Base-by-base conservation (phyloP, 2,888 invertebrate genomes). In the Margaritifera margaritifera region DNA sequence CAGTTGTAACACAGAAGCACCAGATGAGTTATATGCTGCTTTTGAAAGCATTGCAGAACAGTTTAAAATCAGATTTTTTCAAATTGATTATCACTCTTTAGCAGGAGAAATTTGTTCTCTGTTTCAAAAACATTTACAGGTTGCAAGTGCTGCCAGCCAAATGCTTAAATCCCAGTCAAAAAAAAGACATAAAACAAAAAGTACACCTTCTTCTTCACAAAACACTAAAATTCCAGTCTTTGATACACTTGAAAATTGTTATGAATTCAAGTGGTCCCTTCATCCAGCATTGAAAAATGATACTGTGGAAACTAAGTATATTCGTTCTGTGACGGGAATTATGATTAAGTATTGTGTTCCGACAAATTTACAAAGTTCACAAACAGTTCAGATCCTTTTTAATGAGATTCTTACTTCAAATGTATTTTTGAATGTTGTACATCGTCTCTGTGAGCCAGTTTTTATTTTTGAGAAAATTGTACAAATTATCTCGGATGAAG, bases 401-500 rank as follows among this genome's bases (percentile, higher is more conserved):
- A 69, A 73, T 25, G 80, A 82, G 56, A 81, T 86, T 54, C 63
- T 85, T 18, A 76, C 80, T 25, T 77, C 64, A n/a, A 84, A 84
- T 69, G 71, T 85, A 24, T 68, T 84, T 57, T 74, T 79, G 52
- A 77, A 78, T 62, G 63, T 84, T 31, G 71, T 84, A 52, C 69
- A 78, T 24, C 72, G 80, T 66, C 60, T 86, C 6, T 77, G 78
- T 50, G 75, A 80, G 57, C 69, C 84, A 22, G 80, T 81, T 62
- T 86, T 83, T 77, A 71, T 86, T 24, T 80, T 82, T 79, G 81
- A 83, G 71, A 77, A 71, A 59, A 71, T 85, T 6, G 79, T 84
- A 42, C 70, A 74, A 62, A 74, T 84, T 51, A 79, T 80, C 27
- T 83, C 84, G 2, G 79, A 84, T 55, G 78, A 83, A 62, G 64